Percentiles rank a stretch among this genome's conserved stretches.
Evolutionary conservation across 2,888 invertebrate species (phyloP).

Genomic region (Neoascia interrupta): DNA sequence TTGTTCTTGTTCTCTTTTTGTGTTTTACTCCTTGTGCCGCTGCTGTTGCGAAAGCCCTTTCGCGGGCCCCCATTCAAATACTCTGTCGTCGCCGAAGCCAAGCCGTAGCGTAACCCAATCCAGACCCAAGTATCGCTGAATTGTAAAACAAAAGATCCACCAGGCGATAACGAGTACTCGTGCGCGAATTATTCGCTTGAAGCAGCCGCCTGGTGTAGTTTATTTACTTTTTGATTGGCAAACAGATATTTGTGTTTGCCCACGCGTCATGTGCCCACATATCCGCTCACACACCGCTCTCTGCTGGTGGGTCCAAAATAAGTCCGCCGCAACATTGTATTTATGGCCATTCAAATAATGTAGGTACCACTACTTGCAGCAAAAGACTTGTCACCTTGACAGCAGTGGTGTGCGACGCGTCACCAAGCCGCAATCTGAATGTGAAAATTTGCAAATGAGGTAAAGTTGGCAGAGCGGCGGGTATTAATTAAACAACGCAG

Average conservation of each 20-base stretch:
- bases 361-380: constrained; percentile 10
- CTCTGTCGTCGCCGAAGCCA: constrained; percentile 4
- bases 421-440: too few relatives aligned
- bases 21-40: neutral
- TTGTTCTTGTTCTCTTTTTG: constrained; percentile 14
- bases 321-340: neutral
- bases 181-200: constrained; percentile 27
- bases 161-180: constrained; percentile 12
- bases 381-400: constrained; percentile 50
- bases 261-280: constrained; percentile 58
- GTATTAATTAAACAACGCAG: constrained; percentile 23
- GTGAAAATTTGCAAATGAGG: constrained; percentile 39
- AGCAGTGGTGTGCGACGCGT: too few relatives aligned
- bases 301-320: neutral
- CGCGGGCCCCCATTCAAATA: constrained; percentile 10
- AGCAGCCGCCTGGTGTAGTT: constrained; percentile 39
- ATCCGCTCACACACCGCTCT: constrained; percentile 6
- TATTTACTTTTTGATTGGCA: neutral
- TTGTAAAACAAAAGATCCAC: constrained; percentile 46
- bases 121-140: neutral
- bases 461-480: constrained; percentile 3
- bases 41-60: constrained; percentile 51
- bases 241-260: constrained; percentile 43
- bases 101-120: constrained; percentile 9
- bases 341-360: constrained; percentile 9